Conservation (phyloP, 2,888 invertebrate species). For the Andrena trimmerana region DNA sequence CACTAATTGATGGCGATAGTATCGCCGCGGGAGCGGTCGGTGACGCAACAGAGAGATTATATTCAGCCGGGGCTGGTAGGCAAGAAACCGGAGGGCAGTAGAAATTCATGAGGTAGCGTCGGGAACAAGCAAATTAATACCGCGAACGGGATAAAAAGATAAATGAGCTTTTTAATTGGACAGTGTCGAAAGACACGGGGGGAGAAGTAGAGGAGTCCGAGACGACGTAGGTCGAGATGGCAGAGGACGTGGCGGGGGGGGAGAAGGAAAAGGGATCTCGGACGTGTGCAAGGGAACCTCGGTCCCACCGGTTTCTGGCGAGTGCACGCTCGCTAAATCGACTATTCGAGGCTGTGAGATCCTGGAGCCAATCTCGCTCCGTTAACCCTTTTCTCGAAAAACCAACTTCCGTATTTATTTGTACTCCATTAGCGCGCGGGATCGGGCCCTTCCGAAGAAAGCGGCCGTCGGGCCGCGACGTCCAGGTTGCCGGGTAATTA, state of each 20-base stretch:
- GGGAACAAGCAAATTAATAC: constrained; percentile 54
- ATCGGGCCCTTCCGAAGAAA: constrained; percentile 45
- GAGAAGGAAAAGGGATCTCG: constrained; percentile 16
- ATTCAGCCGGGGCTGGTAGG: constrained; percentile 19
- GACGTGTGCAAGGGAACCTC: constrained; percentile 33
- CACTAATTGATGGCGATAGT: constrained; percentile 19
- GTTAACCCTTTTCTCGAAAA: constrained; percentile 21
- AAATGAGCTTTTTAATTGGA: constrained; percentile 69
- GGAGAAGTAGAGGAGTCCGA: not conserved
- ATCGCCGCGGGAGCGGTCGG: not conserved
- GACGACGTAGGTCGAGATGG: not conserved
- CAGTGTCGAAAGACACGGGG: constrained; percentile 57
- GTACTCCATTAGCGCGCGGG: constrained; percentile 54
- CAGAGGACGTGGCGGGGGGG: not conserved
- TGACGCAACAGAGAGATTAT: constrained; percentile 20
- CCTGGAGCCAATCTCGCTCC: not conserved
- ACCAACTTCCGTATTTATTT: constrained; percentile 41
- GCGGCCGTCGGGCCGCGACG: constrained; percentile 10
- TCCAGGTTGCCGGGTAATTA: constrained; percentile 60
- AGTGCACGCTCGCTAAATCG: not conserved
- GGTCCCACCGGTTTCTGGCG: not conserved
- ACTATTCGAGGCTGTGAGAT: not conserved
- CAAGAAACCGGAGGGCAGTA: constrained; percentile 33
- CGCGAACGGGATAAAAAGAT: constrained; percentile 52
- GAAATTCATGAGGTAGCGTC: constrained; percentile 61